phyloP scores from a whole-genome alignment of 2,113 vertebrate genomes.

The Mionectes macconnelli region DNA sequence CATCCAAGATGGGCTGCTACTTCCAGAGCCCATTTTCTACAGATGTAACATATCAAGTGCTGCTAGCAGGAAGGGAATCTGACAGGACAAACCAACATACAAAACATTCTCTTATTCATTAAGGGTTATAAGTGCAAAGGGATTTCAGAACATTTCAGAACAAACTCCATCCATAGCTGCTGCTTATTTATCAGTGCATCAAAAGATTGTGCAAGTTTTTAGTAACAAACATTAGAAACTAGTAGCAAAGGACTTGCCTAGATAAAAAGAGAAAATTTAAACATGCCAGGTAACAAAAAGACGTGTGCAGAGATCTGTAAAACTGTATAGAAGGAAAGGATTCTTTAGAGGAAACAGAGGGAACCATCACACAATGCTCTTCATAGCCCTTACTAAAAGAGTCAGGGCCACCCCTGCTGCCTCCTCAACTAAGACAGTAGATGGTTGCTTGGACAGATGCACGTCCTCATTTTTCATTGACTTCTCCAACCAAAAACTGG shows the following conservation, averaged over 20 bases:
- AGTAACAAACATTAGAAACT: constrained; percentile 73
- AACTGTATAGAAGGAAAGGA: constrained; percentile 77
- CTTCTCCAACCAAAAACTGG: background rate
- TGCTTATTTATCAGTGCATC: constrained; percentile 65
- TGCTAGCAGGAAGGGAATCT: constrained; percentile 38
- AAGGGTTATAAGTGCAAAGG: constrained; percentile 57
- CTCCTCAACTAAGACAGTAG: constrained; percentile 14
- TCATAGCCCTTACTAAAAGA: background rate
- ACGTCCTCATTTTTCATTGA: background rate
- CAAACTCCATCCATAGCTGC: constrained; percentile 63
- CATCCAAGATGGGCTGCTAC: constrained; percentile 20
- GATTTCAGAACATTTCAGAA: constrained; percentile 69
- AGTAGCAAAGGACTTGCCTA: constrained; percentile 70
- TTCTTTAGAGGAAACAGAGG: constrained; percentile 65
- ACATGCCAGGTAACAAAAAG: constrained; percentile 80
- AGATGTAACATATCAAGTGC: constrained; percentile 12
- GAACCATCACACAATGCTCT: constrained; percentile 20
- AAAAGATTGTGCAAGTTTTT: constrained; percentile 70
- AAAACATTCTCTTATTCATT: constrained; percentile 60
- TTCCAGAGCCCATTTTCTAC: constrained; percentile 22
- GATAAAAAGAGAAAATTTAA: constrained; percentile 76
- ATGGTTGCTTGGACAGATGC: background rate
- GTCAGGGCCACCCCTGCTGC: background rate
- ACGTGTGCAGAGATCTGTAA: constrained; percentile 70
- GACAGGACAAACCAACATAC: constrained; percentile 57